Conservation (phyloP, 2,797 vertebrate species). For the Yasuhikotakia modesta region DNA sequence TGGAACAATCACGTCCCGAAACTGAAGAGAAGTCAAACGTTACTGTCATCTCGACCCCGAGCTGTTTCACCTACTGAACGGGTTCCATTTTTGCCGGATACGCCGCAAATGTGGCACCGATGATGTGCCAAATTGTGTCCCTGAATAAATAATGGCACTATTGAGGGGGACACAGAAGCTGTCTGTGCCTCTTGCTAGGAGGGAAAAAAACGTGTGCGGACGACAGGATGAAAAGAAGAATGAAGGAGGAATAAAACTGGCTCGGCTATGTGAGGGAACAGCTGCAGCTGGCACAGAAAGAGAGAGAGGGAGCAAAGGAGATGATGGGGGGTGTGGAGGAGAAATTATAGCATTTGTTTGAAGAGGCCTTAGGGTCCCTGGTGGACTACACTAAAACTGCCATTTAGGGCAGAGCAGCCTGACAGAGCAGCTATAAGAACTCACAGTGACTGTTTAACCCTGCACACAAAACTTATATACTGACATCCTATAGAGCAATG, state of each 20-base stretch:
- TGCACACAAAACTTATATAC: background rate
- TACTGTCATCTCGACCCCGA: conserved; percentile 42
- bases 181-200: conserved; percentile 50
- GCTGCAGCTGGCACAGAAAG: conserved; percentile 60
- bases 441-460: conserved; percentile 32
- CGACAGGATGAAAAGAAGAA: conserved; percentile 60
- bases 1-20: conserved; percentile 33
- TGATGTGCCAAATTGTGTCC: conserved; percentile 50
- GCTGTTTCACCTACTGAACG: conserved; percentile 42
- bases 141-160: conserved; percentile 59
- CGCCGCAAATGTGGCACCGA: conserved; percentile 32
- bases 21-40: conserved; percentile 42
- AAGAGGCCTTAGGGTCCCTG: conserved; percentile 54
- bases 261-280: conserved; percentile 54
- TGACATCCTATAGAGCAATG: background rate
- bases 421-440: conserved; percentile 40
- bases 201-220: conserved; percentile 61
- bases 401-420: conserved; percentile 57
- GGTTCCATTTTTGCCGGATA: conserved; percentile 51
- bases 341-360: conserved; percentile 56
- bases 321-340: conserved; percentile 53
- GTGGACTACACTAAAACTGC: conserved; percentile 56
- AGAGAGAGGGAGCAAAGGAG: conserved; percentile 55
- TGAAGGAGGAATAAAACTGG: conserved; percentile 53
- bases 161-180: conserved; percentile 59